Evolutionary conservation across 2,888 invertebrate genomes (phyloP).

Genomic region (Actias luna): DNA sequence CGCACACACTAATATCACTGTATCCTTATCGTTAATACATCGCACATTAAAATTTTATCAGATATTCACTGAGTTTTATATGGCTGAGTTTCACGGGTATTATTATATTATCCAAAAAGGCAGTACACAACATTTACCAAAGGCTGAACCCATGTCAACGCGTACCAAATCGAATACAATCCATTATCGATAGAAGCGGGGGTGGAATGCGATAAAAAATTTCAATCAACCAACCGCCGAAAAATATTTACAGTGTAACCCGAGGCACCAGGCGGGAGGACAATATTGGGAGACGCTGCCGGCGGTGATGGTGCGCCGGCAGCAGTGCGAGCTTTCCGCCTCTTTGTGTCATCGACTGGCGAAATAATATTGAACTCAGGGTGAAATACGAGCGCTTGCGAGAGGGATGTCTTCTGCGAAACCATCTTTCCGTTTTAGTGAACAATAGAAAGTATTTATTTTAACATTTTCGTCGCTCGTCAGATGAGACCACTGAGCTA

Average conservation of each 20-base stretch:
- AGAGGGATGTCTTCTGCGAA: slow-evolving; percentile 67
- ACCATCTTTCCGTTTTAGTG: slow-evolving; percentile 74
- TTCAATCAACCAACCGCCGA: slow-evolving; percentile 78
- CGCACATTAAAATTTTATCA: not conserved
- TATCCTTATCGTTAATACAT: not conserved
- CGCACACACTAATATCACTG: too few species aligned
- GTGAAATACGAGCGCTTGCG: slow-evolving; percentile 77
- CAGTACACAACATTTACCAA: slow-evolving; percentile 20
- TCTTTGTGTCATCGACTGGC: slow-evolving; percentile 72
- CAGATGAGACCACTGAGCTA: slow-evolving; percentile 35
- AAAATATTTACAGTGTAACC: slow-evolving; percentile 80
- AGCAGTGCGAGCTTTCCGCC: slow-evolving; percentile 67
- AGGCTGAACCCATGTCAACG: slow-evolving; percentile 56
- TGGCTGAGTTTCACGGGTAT: not conserved
- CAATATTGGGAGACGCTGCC: slow-evolving; percentile 75
- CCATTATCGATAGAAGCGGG: slow-evolving; percentile 66
- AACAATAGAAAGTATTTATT: slow-evolving; percentile 71
- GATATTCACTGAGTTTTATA: not conserved
- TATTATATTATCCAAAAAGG: slow-evolving; percentile 24
- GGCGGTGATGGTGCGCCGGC: slow-evolving; percentile 52
- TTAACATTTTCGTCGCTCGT: slow-evolving; percentile 58
- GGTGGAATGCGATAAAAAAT: slow-evolving; percentile 76
- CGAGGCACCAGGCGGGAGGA: slow-evolving; percentile 69
- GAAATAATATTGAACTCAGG: slow-evolving; percentile 79
- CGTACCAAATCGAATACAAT: slow-evolving; percentile 60